phyloP scores from a whole-genome alignment of 2,113 vertebrate species.

The Eidolon helvum region DNA sequence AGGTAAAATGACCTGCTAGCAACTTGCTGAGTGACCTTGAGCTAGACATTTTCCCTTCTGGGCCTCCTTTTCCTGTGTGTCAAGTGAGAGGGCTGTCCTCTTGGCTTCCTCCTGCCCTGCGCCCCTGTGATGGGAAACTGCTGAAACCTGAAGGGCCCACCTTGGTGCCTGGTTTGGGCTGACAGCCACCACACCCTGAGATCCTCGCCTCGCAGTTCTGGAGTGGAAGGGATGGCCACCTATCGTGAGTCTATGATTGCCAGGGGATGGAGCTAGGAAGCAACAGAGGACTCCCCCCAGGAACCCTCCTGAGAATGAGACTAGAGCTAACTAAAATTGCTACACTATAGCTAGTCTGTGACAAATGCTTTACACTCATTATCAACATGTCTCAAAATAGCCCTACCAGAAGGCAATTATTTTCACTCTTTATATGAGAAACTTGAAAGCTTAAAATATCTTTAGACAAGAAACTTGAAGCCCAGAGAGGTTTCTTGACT shows the following conservation, averaged over 20 bases:
- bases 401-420: not conserved
- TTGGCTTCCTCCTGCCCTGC: not conserved
- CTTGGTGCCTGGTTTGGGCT: not conserved
- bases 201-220: not conserved
- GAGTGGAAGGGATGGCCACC: not conserved
- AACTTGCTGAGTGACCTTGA: slow-evolving; percentile 7
- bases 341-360: not conserved
- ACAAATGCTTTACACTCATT: not conserved
- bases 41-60: not conserved
- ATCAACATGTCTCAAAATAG: not conserved
- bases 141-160: not conserved
- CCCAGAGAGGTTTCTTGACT: not conserved
- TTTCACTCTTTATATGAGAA: not conserved
- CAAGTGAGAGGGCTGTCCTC: not conserved
- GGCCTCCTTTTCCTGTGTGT: not conserved
- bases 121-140: fast-evolving
- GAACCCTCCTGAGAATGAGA: not conserved
- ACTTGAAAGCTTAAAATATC: not conserved
- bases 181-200: not conserved
- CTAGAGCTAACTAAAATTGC: not conserved
- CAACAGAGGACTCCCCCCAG: not conserved
- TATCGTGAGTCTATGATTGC: fast-evolving
- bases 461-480: not conserved
- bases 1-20: not conserved
- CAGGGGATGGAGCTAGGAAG: not conserved